Base-by-base conservation (phyloP, 2,113 vertebrate species). In the Geococcyx californianus region DNA sequence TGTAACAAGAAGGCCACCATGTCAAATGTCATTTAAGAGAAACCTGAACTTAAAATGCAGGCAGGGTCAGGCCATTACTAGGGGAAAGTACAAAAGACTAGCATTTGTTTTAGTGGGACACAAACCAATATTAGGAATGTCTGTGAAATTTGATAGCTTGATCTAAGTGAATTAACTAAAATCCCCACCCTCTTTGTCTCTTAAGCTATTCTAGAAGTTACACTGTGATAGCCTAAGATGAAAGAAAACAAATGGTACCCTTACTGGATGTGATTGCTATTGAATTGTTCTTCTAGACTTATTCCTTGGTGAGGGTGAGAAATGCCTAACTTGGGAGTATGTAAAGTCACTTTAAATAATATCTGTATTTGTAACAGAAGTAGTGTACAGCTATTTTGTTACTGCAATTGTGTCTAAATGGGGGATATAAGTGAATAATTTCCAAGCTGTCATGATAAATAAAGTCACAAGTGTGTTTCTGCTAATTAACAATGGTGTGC, bases 321-420 rank as follows among this genome's bases (percentile, higher is more conserved):
- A 95, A 97, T 94, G 92, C 85, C 79, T 97, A 90, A 40, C 77
- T 91, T 97, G 91, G 91, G 67, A 95, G 36, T 97, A 94, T 95
- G 93, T 97, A 95, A 96, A 97, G 88, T 96, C 66, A 93, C 63
- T 97, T 98, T 94, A 97, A 96, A 96, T 97, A 97, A 79, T 96
- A 87, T 96, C 96, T 98, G 94, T 98, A 98, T 98, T 98, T 98
- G 96, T 97, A 97, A 95, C 85, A 96, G 94, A 98, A 97, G 94
- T 98, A 97, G 96, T 97, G 63, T 97, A 98, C 94, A 97, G 94
- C 76, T 98, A 97, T 97, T 98, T 98, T 97, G 86, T 97, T 97
- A 97, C 85, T 97, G 56, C 76, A 84, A 44, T 95, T 83, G 75
- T 96, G 88, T 97, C 84, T 94, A 91, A 96, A 94, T 86, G 74